Percentiles rank a stretch among this genome's conserved stretches.
Evolutionary conservation across 1,140 invertebrate genomes (phyloP).

Genomic region (Globodera rostochiensis): DNA sequence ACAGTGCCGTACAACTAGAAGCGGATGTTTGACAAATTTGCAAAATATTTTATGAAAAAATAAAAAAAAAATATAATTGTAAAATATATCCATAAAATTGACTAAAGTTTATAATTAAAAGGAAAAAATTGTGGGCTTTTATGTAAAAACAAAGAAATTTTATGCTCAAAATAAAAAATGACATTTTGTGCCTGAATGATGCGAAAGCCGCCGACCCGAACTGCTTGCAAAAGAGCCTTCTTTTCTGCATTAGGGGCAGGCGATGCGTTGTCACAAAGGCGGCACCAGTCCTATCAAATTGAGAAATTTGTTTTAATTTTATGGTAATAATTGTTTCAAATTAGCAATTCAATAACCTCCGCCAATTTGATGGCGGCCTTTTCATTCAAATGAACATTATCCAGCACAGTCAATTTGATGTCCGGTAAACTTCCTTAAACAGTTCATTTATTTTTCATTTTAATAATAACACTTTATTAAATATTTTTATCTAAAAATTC

Average conservation of each 20-base stretch:
- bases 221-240: background rate
- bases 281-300: background rate
- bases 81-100: background rate
- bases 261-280: background rate
- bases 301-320: background rate
- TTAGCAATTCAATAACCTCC: background rate
- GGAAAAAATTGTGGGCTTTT: too few relatives aligned
- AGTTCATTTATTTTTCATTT: too few relatives aligned
- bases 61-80: background rate
- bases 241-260: background rate
- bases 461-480: too few relatives aligned
- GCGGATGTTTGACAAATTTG: too few relatives aligned
- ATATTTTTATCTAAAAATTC: background rate
- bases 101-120: too few relatives aligned
- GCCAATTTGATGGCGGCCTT: background rate
- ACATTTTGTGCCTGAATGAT: background rate
- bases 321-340: background rate
- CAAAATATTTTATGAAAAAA: background rate
- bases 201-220: background rate
- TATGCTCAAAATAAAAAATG: background rate
- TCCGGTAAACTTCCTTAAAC: background rate
- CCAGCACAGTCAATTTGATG: background rate
- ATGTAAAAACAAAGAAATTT: too few relatives aligned
- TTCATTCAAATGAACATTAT: background rate
- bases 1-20: background rate